Base-by-base conservation (phyloP, 2,797 vertebrate genomes). In the Myotis planiceps region DNA sequence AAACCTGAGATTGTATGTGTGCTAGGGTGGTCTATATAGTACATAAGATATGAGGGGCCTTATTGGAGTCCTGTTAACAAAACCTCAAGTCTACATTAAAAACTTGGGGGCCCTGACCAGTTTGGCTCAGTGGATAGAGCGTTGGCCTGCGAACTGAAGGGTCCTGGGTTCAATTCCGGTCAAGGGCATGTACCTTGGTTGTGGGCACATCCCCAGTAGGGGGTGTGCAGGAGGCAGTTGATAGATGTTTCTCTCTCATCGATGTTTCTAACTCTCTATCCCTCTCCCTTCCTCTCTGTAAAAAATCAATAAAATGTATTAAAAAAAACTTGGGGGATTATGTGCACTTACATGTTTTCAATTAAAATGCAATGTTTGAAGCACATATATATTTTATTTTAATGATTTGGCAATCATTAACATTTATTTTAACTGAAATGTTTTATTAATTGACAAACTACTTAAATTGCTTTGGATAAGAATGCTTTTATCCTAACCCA, bases 391-490 rank as follows among this genome's bases (percentile, higher is more conserved):
- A 86, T 84, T 80, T 53, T 86, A 87, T 93, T 91, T 93, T 75
- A 88, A 87, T 89, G 8, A 58, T 45, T 94, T 63, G 58, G 18
- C 39, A 32, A 45, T 81, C 18, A 81, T 45, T 63, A 63, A 81
- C 29, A 45, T 45, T 45, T 80, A 6, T 1, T 69, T 92, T 88
- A 68, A 63, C 21, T 81, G 15, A 81, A 29, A 45, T 29, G 82
- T 49, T 97, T 89, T 19, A 37, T 88, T 55, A 86, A 94, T 47
- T 91, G 60, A 86, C 3, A 94, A 78, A 71, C 2, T 47, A 37
- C 7, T 21, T 69, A 9, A 78, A 78, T 42, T 95, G 21, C 34
- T 92, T 95, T 95, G 25, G n/a, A 47, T 63, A 68, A 87, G 42
- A 92, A 12, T 3, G 2, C 6, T 65, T 87, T 25, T 81, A 47